A percentile compares a stretch with the other conserved stretches of the same genome.
Conservation (phyloP, 2,888 invertebrate genomes). For the Netelia melanura region DNA sequence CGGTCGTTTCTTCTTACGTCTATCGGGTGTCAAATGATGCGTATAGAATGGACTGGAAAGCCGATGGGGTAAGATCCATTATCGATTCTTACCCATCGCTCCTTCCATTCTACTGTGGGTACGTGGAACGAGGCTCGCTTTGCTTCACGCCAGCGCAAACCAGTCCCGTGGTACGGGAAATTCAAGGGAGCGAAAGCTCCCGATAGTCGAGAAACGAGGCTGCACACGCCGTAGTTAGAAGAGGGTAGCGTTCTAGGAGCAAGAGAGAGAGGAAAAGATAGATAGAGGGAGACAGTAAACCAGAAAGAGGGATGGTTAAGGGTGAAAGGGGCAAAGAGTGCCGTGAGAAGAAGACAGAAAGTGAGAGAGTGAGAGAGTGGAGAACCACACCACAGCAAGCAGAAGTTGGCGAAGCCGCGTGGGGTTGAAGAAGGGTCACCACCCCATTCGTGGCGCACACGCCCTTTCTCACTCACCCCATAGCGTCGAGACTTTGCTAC, state of each 20-base stretch:
- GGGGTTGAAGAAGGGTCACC: slow-evolving; percentile 53
- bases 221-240: slow-evolving; percentile 34
- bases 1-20: slow-evolving; percentile 74
- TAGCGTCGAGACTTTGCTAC: slow-evolving; percentile 66
- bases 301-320: slow-evolving; percentile 52
- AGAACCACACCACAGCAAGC: slow-evolving; percentile 46
- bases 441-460: slow-evolving; percentile 38
- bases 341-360: slow-evolving; percentile 12
- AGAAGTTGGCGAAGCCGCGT: slow-evolving; percentile 45
- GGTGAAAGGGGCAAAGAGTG: slow-evolving; percentile 28
- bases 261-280: neutral
- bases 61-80: slow-evolving; percentile 78
- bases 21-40: slow-evolving; percentile 83
- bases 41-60: slow-evolving; percentile 81
- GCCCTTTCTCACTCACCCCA: slow-evolving; percentile 60
- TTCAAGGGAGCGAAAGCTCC: slow-evolving; percentile 67
- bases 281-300: slow-evolving; percentile 27
- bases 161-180: slow-evolving; percentile 67
- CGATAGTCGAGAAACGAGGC: slow-evolving; percentile 24
- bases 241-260: slow-evolving; percentile 23
- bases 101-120: neutral
- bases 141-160: slow-evolving; percentile 47
- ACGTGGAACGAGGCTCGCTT: slow-evolving; percentile 23
- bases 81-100: slow-evolving; percentile 75
- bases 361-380: slow-evolving; percentile 33